Conservation (phyloP, 2,797 vertebrate species). For the Notamacropus eugenii region DNA sequence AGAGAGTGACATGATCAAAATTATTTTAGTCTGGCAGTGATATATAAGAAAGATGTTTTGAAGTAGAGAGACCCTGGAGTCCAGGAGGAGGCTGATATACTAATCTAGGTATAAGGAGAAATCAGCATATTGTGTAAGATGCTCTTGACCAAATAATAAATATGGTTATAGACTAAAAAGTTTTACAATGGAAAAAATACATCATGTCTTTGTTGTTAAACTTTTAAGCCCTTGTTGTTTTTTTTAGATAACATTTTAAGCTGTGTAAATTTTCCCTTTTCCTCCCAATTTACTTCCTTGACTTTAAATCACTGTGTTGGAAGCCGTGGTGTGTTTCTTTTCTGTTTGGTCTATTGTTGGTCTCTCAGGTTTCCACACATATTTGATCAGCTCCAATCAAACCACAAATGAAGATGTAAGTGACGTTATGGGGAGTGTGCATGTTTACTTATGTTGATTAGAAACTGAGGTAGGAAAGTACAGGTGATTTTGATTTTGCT, state of each 20-base stretch:
- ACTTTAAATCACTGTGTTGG: slow-evolving; percentile 91
- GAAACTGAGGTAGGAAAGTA: neutral
- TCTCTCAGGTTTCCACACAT: slow-evolving; percentile 98
- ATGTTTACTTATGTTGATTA: neutral
- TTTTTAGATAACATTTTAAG: neutral
- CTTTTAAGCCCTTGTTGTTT: neutral
- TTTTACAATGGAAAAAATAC: accelerated
- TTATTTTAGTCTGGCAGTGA: neutral
- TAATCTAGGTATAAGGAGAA: neutral
- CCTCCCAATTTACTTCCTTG: slow-evolving; percentile 79
- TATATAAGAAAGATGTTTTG: neutral
- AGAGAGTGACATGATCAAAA: neutral
- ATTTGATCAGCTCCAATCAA: slow-evolving; percentile 99
- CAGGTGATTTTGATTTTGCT: neutral
- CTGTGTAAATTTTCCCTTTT: accelerated
- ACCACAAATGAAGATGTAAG: slow-evolving; percentile 99
- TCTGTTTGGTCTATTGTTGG: slow-evolving; percentile 99
- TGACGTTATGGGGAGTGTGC: slow-evolving; percentile 38
- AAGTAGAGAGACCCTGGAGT: neutral
- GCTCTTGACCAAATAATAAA: neutral
- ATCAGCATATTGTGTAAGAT: neutral
- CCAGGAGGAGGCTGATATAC: neutral
- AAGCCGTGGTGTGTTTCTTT: slow-evolving; percentile 99
- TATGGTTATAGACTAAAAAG: neutral
- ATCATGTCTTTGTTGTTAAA: neutral